Evolutionary conservation across 2,888 invertebrate species (phyloP).

Genomic region (Dasypolia templi): DNA sequence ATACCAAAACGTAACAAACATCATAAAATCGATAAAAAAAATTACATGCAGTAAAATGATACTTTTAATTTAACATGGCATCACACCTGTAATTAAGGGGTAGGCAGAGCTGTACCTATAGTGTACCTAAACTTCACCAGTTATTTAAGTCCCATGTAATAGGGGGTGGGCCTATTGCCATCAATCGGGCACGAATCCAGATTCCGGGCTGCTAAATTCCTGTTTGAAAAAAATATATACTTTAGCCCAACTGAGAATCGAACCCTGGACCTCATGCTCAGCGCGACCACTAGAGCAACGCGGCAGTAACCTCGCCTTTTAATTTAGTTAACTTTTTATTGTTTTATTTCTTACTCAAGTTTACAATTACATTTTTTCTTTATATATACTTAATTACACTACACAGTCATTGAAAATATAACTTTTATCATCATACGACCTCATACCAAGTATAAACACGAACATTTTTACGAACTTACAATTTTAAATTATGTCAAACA

Average conservation of each 20-base stretch:
- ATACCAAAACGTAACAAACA: neutral
- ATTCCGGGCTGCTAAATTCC: neutral
- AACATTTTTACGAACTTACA: neutral
- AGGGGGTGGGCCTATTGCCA: neutral
- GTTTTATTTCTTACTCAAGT: neutral
- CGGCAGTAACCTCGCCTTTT: neutral
- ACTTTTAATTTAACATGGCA: neutral
- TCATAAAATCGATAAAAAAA: neutral
- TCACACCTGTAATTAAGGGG: neutral
- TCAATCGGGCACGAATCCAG: neutral
- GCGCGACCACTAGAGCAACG: neutral
- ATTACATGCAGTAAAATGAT: neutral
- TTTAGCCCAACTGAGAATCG: neutral
- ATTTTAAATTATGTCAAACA: slow-evolving; percentile 14
- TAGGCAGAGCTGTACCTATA: neutral
- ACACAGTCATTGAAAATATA: neutral
- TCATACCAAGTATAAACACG: neutral
- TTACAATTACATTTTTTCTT: neutral
- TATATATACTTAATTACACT: neutral
- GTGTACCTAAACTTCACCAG: neutral
- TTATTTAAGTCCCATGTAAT: neutral
- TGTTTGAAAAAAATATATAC: neutral
- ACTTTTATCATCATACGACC: neutral
- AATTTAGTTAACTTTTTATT: neutral
- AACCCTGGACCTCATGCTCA: neutral